Conservation (phyloP, 2,797 vertebrate species). For the Macropus fuliginosus region DNA sequence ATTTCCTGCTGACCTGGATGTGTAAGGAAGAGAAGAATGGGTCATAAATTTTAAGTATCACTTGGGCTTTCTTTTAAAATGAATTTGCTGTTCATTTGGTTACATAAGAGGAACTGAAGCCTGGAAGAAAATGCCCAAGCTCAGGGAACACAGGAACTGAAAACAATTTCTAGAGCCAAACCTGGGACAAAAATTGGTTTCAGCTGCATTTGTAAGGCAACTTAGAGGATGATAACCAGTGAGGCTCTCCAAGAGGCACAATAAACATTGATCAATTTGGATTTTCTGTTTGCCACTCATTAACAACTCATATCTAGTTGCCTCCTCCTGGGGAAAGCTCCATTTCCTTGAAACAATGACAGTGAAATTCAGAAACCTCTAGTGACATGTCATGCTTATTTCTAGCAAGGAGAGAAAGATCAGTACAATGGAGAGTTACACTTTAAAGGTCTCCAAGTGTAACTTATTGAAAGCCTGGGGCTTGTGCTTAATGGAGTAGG, state of each 20-base stretch:
- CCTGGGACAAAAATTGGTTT: conserved; percentile 2
- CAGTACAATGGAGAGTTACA: conserved; percentile 18
- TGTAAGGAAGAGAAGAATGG: conserved; percentile 46
- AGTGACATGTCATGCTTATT: not conserved
- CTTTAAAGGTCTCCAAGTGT: conserved; percentile 41
- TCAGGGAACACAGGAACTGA: not conserved
- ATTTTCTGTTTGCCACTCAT: conserved; percentile 26
- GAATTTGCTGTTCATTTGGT: conserved; percentile 44
- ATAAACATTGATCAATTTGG: not conserved
- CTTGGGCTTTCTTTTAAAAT: conserved; percentile 47
- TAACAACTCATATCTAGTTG: conserved; percentile 19
- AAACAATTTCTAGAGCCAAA: conserved; percentile 21
- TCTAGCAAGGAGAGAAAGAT: conserved; percentile 7
- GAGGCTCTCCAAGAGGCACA: not conserved
- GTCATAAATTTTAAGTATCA: conserved; percentile 47
- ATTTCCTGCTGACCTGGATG: conserved; percentile 51
- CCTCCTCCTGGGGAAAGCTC: not conserved
- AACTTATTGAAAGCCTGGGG: conserved; percentile 26
- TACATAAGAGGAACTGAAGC: not conserved
- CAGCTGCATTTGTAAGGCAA: not conserved
- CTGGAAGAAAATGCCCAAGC: not conserved
- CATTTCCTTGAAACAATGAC: conserved; percentile 47
- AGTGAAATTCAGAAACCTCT: not conserved
- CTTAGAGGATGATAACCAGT: not conserved
- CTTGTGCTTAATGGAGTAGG: not conserved